phyloP scores from a whole-genome alignment of 35 echinoderm and acorn worm genomes.

The Lytechinus pictus region DNA sequence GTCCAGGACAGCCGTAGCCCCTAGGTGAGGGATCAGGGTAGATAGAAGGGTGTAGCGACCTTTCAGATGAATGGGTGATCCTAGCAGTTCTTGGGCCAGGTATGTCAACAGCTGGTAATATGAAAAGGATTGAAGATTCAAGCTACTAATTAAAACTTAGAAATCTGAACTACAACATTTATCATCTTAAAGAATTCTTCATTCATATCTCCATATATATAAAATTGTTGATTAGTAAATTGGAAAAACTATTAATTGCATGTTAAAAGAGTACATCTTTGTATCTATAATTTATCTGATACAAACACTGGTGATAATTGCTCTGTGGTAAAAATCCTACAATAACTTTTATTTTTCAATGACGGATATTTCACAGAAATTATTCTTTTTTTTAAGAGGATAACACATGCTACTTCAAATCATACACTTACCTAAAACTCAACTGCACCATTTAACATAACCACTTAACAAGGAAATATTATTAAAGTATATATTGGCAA shows the following conservation, averaged over 20 bases:
- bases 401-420: background rate
- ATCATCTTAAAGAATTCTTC: background rate
- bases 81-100: constrained; percentile 46
- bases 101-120: background rate
- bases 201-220: background rate
- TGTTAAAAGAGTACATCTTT: background rate
- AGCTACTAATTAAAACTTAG: background rate
- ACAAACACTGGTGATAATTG: no score
- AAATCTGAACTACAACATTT: background rate
- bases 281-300: no score
- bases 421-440: background rate
- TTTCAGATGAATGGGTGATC: constrained; percentile 66
- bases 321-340: no score
- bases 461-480: no score
- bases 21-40: constrained; percentile 55
- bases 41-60: constrained; percentile 66
- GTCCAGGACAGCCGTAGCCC: background rate
- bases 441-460: background rate
- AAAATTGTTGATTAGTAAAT: background rate
- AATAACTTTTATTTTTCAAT: no score
- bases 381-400: no score
- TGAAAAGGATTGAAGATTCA: background rate
- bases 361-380: no score
- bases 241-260: background rate
- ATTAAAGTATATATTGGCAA: no score